These are phyloP conservation scores for Oryzias melastigma DNA, from an alignment of 2,113 vertebrate genomes.

Conservation along the genomic window DNA sequence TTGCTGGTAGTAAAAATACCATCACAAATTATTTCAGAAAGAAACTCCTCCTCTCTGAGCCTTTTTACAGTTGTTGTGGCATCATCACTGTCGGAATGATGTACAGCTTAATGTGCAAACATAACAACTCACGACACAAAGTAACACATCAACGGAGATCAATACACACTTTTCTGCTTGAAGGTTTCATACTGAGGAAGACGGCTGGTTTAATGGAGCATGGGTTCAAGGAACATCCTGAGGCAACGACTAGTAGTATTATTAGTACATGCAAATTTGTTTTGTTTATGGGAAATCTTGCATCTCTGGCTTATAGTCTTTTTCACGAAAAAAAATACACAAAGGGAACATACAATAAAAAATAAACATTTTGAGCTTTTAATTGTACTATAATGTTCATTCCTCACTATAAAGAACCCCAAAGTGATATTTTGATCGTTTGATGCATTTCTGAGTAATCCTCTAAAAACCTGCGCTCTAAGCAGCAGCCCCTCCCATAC, in stretches of 20 bases:
- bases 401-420: too few relatives aligned
- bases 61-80: not conserved
- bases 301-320: not conserved
- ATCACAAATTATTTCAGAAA: conserved; percentile 5
- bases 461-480: too few relatives aligned
- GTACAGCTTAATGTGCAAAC: conserved; percentile 18
- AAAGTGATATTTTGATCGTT: too few relatives aligned
- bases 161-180: conserved; percentile 28
- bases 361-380: too few relatives aligned
- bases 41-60: not conserved
- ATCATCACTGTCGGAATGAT: conserved; percentile 5
- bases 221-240: conserved; percentile 34
- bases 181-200: conserved; percentile 9
- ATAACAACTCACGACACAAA: conserved; percentile 31
- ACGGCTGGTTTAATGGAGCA: conserved; percentile 16
- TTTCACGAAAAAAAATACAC: too few relatives aligned
- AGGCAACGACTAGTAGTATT: conserved; percentile 23
- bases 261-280: conserved; percentile 38
- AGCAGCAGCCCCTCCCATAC: too few relatives aligned
- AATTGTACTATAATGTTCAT: too few relatives aligned
- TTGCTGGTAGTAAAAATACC: not conserved
- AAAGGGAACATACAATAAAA: too few relatives aligned
- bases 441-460: too few relatives aligned
- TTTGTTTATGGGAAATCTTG: conserved; percentile 10
- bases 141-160: conserved; percentile 33